Evolutionary conservation across 2,113 vertebrate species (phyloP).

Genomic region (Hippocampus abdominalis): DNA sequence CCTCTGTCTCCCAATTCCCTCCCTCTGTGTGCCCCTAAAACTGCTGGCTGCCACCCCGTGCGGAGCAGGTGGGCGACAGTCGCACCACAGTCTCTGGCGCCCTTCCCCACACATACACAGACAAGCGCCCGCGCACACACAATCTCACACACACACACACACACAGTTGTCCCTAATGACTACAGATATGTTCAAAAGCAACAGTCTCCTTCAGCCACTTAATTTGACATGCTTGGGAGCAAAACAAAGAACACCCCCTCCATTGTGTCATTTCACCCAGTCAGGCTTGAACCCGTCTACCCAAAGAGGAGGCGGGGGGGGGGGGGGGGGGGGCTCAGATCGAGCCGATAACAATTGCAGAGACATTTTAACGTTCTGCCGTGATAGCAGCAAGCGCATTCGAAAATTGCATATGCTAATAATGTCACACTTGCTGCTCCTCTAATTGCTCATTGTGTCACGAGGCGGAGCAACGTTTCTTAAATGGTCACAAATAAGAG

Average conservation of each 20-base stretch:
- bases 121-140: constrained; percentile 8
- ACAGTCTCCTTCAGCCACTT: constrained; percentile 40
- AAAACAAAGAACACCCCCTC: constrained; percentile 57
- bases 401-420: neutral
- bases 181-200: constrained; percentile 53
- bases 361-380: constrained; percentile 10
- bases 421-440: constrained; percentile 6
- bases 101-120: constrained; percentile 10
- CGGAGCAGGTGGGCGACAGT: constrained; percentile 63
- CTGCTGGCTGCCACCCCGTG: constrained; percentile 37
- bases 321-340: constrained; percentile 14
- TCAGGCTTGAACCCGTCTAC: constrained; percentile 58
- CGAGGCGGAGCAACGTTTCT: constrained; percentile 5
- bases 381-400: neutral
- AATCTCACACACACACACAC: constrained; percentile 17
- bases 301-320: constrained; percentile 16
- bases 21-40: constrained; percentile 15
- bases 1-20: constrained; percentile 49
- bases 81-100: constrained; percentile 44
- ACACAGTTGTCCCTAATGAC: constrained; percentile 54
- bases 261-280: constrained; percentile 54
- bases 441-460: constrained; percentile 11
- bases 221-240: constrained; percentile 58
- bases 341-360: constrained; percentile 28
- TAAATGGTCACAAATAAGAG: constrained; percentile 25